Percentiles rank a stretch among this genome's conserved stretches.
phyloP scores from a whole-genome alignment of 2,113 vertebrate genomes.

The pig (Sus scrofa) region T2T-Sscrofa CM000815.6:125855001-125855500 shows the following conservation, averaged over 20 bases:
- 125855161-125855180: neutral
- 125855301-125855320: slow-evolving; percentile 12
- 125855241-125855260: neutral
- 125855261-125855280: neutral
- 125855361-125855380: neutral
- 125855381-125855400: neutral
- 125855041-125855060: neutral
- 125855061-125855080: neutral
- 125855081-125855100: neutral
- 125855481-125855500: neutral
- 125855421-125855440: neutral
- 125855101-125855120: neutral
- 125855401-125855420: neutral
- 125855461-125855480: neutral
- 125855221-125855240: neutral
- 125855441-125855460: neutral
- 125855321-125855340: neutral
- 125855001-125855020: neutral
- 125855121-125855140: neutral
- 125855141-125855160: neutral
- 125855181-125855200: neutral
- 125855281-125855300: neutral
- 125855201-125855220: neutral
- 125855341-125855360: slow-evolving; percentile 11
- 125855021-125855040: neutral